These are phyloP conservation scores for Laticauda colubrina DNA, from an alignment of 2,113 vertebrate species.

Conservation along the genomic window DNA sequence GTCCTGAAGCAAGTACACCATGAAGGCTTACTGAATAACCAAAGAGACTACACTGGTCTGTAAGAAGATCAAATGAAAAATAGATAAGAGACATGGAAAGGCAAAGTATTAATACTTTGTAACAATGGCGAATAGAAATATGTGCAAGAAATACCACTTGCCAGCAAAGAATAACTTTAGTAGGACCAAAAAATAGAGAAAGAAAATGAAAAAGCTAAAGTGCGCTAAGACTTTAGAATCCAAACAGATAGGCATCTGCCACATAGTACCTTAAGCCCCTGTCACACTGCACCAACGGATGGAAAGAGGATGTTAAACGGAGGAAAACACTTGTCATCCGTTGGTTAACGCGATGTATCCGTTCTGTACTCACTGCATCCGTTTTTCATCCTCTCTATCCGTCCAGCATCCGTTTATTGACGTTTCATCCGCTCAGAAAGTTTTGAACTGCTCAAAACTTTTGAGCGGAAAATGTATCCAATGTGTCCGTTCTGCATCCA, in stretches of 20 bases:
- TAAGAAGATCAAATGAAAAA: not conserved
- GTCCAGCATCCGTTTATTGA: too few relatives aligned
- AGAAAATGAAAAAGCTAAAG: not conserved
- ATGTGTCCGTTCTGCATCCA: too few relatives aligned
- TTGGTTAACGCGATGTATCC: too few relatives aligned
- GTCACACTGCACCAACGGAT: too few relatives aligned
- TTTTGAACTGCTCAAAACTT: too few relatives aligned
- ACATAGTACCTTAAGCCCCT: not conserved
- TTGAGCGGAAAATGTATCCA: too few relatives aligned
- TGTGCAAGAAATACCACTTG: not conserved
- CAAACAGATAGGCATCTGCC: not conserved
- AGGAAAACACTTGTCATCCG: too few relatives aligned
- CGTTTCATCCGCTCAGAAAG: too few relatives aligned
- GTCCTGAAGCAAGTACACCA: not conserved
- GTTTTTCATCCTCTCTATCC: too few relatives aligned
- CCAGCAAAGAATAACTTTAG: not conserved
- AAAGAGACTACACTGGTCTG: not conserved
- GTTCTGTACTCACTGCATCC: too few relatives aligned
- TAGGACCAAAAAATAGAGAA: not conserved
- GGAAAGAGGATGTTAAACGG: too few relatives aligned
- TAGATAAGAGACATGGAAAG: not conserved
- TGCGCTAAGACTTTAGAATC: not conserved
- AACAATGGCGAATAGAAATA: not conserved
- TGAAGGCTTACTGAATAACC: not conserved
- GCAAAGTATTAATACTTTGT: not conserved